Conservation (phyloP, 2,797 vertebrate species). For the Halcyon leucocephala region DNA sequence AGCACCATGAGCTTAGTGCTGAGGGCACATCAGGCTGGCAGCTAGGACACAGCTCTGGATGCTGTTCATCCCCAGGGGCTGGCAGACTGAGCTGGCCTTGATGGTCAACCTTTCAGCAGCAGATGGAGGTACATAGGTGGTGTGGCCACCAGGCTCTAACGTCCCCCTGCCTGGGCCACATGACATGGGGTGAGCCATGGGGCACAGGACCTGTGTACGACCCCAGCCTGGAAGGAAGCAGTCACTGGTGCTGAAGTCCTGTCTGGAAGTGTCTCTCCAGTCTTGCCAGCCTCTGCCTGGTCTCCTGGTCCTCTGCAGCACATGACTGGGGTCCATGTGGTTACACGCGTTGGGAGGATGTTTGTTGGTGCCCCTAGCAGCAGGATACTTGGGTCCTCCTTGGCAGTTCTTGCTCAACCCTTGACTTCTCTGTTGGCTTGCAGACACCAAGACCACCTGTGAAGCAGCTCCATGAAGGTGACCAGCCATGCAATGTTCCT, state of each 20-base stretch:
- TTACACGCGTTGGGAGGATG: not conserved
- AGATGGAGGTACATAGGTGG: not conserved
- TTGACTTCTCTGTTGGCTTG: conserved; percentile 31
- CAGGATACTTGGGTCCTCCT: not conserved
- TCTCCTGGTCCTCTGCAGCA: not conserved
- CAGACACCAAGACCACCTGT: conserved; percentile 57
- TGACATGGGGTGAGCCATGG: not conserved
- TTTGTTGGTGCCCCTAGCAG: not conserved
- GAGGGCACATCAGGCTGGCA: not conserved
- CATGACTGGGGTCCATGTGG: rapidly evolving
- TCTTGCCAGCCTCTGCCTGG: not conserved
- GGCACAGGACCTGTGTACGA: not conserved
- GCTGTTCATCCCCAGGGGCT: rapidly evolving
- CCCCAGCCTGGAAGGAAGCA: not conserved
- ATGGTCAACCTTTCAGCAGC: not conserved
- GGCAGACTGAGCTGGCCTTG: not conserved
- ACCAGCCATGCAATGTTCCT: conserved; percentile 98
- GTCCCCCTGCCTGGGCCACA: not conserved
- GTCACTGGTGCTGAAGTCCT: not conserved
- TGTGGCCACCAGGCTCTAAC: not conserved
- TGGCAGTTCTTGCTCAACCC: not conserved
- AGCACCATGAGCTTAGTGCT: not conserved
- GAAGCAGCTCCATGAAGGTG: conserved; percentile 88
- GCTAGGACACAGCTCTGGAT: not conserved
- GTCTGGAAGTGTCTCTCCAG: not conserved